phyloP scores from a whole-genome alignment of 64 coral and sea anemone species.

The Stylophora pistillata region DNA sequence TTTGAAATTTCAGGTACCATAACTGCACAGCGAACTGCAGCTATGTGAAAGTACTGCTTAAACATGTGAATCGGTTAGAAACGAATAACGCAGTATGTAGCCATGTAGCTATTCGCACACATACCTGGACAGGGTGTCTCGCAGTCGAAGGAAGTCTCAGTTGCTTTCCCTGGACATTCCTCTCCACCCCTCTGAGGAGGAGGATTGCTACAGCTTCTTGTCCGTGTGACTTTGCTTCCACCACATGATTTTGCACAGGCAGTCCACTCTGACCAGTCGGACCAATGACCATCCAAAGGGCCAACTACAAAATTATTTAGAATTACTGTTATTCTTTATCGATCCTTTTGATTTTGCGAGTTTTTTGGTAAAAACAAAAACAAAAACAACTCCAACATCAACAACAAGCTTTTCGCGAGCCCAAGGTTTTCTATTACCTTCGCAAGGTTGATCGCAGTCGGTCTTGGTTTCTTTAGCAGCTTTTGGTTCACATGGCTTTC shows the following conservation, averaged over 20 bases:
- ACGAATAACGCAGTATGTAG: neutral
- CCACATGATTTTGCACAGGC: slow-evolving; percentile 51
- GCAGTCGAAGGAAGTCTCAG: slow-evolving; percentile 16
- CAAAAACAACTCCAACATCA: neutral
- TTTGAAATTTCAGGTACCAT: no score
- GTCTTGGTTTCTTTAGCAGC: slow-evolving; percentile 54
- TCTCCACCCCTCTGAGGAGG: slow-evolving; percentile 36
- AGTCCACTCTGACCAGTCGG: slow-evolving; percentile 41
- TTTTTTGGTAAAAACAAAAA: neutral
- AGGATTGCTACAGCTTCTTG: slow-evolving; percentile 40
- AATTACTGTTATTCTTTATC: neutral
- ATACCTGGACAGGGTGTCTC: slow-evolving; percentile 46
- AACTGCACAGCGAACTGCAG: no score
- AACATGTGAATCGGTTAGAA: no score
- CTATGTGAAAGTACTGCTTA: no score
- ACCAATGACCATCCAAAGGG: slow-evolving; percentile 52
- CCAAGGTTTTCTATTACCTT: slow-evolving; percentile 7
- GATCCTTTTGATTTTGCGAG: neutral
- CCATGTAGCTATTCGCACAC: neutral
- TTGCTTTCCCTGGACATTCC: slow-evolving; percentile 36
- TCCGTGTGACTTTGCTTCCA: slow-evolving; percentile 11
- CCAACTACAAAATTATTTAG: neutral
- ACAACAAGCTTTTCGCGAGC: neutral
- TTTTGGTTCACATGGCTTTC: slow-evolving; percentile 40
- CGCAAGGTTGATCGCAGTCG: slow-evolving; percentile 55